Conservation (phyloP, 1,140 invertebrate species). For the Calliopsis andreniformis region DNA sequence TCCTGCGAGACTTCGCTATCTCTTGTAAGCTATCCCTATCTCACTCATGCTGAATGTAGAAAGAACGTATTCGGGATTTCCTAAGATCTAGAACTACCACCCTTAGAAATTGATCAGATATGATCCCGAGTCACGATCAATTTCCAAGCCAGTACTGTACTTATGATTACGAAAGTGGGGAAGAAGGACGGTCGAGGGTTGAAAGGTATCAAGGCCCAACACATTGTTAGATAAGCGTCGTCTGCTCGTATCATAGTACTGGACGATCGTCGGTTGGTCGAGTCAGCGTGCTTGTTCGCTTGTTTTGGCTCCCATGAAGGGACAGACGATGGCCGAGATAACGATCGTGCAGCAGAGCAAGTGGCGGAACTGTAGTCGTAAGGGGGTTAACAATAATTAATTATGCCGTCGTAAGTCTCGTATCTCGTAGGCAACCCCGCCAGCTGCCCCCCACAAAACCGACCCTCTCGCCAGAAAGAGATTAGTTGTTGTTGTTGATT, state of each 20-base stretch:
- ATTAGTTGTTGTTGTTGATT: conserved; percentile 47
- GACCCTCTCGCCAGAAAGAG: conserved; percentile 15
- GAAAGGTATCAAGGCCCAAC: too few species aligned
- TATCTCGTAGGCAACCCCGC: conserved; percentile 58
- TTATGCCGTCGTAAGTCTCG: conserved; percentile 59
- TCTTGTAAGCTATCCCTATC: too few species aligned
- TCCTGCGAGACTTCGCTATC: too few species aligned
- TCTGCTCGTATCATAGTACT: background rate
- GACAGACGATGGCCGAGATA: background rate
- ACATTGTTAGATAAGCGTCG: background rate
- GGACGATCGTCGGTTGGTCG: conserved; percentile 7
- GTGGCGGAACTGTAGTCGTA: conserved; percentile 35
- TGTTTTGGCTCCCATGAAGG: conserved; percentile 1
- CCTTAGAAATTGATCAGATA: too few species aligned
- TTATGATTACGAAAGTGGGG: too few species aligned
- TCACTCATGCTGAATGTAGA: too few species aligned
- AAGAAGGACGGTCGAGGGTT: too few species aligned
- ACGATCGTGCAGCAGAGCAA: background rate
- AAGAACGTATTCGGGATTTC: too few species aligned
- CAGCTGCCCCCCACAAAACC: conserved; percentile 48
- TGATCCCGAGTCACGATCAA: too few species aligned
- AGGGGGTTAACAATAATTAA: conserved; percentile 59
- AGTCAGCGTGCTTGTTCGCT: conserved; percentile 40
- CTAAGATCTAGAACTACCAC: too few species aligned
- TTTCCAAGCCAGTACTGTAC: too few species aligned